Conservation (phyloP, 2,888 invertebrate genomes). For the Tenodera sinensis region DNA sequence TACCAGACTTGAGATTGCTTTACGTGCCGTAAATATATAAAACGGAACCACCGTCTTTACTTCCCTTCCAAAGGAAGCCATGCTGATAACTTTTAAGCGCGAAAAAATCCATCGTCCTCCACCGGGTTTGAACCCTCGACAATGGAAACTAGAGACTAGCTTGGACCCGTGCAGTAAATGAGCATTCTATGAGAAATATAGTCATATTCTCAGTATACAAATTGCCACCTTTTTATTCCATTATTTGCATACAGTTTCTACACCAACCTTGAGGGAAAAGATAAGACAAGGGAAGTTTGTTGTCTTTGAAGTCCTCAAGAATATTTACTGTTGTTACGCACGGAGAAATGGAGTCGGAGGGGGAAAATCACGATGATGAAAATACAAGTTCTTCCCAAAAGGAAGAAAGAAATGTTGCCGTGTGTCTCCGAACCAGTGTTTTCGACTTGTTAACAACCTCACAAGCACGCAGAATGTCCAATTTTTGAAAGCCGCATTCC, state of each 20-base stretch:
- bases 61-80: too few relatives aligned
- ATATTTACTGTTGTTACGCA: neutral
- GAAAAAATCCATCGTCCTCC: too few relatives aligned
- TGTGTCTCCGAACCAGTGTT: neutral
- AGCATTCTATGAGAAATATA: neutral
- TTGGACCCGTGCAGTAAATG: too few relatives aligned
- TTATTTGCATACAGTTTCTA: neutral
- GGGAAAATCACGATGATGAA: neutral
- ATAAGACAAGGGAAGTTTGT: neutral
- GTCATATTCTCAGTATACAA: neutral
- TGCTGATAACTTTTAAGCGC: too few relatives aligned
- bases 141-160: too few relatives aligned
- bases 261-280: neutral
- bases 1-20: too few relatives aligned
- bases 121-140: too few relatives aligned
- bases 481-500: slow-evolving; percentile 13
- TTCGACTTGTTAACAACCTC: neutral
- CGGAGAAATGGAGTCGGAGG: too few relatives aligned
- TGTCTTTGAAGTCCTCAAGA: neutral
- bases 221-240: neutral
- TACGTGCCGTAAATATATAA: too few relatives aligned
- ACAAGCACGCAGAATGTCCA: neutral
- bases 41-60: too few relatives aligned
- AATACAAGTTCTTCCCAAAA: neutral
- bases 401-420: neutral